phyloP scores from a whole-genome alignment of 2,113 vertebrate genomes.

The Sinocyclocheilus maitianheensis region DNA sequence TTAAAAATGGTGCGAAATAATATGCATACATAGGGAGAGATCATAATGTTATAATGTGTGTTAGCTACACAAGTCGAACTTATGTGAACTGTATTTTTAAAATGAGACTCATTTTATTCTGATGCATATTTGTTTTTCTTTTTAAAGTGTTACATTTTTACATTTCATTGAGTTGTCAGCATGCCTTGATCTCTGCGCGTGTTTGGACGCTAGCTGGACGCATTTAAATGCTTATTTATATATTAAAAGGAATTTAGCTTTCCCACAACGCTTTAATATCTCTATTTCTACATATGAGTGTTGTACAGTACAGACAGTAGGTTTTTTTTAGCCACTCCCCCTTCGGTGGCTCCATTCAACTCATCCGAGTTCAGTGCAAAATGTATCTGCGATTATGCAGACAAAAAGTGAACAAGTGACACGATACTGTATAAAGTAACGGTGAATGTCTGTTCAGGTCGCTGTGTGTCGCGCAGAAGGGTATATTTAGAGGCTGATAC shows the following conservation, averaged over 20 bases:
- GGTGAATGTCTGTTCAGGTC: background rate
- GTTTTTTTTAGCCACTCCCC: constrained; percentile 84
- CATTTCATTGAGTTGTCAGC: constrained; percentile 33
- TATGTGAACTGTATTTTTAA: background rate
- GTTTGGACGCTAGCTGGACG: background rate
- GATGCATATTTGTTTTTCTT: background rate
- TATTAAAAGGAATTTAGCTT: background rate
- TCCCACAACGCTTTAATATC: background rate
- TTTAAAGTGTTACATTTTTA: background rate
- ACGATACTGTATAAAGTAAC: too few relatives aligned
- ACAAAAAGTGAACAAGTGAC: constrained; percentile 1
- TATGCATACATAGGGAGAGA: too few relatives aligned
- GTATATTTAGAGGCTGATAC: constrained; percentile 91
- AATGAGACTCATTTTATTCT: background rate
- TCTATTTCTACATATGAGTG: constrained; percentile 81
- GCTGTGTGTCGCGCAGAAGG: constrained; percentile 49
- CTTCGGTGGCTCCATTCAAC: constrained; percentile 80
- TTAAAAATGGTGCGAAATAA: background rate
- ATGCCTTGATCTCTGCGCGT: background rate
- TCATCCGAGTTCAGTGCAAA: constrained; percentile 82
- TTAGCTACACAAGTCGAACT: background rate
- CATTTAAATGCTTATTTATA: background rate
- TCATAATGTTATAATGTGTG: too few relatives aligned
- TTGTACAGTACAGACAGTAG: constrained; percentile 87
- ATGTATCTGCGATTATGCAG: constrained; percentile 25